Percentiles rank a stretch among this genome's conserved stretches.
These are phyloP conservation scores for Chrysotoxum bicinctum DNA, from an alignment of 2,888 invertebrate species.

Conservation along the genomic window DNA sequence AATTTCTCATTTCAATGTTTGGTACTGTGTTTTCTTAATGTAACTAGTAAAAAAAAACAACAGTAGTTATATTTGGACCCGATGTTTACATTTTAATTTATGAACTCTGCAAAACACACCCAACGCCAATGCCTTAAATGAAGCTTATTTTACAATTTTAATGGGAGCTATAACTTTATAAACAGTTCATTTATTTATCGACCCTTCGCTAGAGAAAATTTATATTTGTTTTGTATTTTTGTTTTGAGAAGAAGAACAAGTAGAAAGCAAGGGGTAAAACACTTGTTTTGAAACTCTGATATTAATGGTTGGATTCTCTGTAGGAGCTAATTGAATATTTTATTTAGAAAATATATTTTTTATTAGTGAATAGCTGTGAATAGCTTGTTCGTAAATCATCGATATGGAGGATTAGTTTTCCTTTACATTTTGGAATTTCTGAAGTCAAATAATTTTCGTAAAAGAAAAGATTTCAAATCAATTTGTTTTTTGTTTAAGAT, in stretches of 20 bases:
- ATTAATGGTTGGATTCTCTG: not conserved
- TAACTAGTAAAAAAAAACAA: constrained; percentile 17
- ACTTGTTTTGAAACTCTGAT: not conserved
- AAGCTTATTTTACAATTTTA: constrained; percentile 26
- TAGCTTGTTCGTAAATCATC: too few relatives aligned
- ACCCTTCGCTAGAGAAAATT: not conserved
- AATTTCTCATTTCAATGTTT: constrained; percentile 40
- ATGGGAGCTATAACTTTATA: constrained; percentile 7
- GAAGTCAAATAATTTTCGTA: too few relatives aligned
- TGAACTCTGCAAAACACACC: constrained; percentile 31
- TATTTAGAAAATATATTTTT: not conserved
- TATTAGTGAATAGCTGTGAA: too few relatives aligned
- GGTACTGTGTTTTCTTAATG: constrained; percentile 10
- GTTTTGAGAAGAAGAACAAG: not conserved
- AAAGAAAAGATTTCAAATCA: too few relatives aligned
- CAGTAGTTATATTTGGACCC: constrained; percentile 31
- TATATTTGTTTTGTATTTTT: not conserved
- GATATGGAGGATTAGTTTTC: too few relatives aligned
- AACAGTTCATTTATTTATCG: constrained; percentile 7
- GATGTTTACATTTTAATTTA: constrained; percentile 36
- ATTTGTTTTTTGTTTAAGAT: too few relatives aligned
- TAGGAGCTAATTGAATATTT: not conserved
- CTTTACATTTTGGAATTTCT: too few relatives aligned
- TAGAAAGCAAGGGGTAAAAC: not conserved
- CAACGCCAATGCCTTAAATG: constrained; percentile 5